Conservation (phyloP, 2,797 vertebrate genomes). For the Tapera naevia region DNA sequence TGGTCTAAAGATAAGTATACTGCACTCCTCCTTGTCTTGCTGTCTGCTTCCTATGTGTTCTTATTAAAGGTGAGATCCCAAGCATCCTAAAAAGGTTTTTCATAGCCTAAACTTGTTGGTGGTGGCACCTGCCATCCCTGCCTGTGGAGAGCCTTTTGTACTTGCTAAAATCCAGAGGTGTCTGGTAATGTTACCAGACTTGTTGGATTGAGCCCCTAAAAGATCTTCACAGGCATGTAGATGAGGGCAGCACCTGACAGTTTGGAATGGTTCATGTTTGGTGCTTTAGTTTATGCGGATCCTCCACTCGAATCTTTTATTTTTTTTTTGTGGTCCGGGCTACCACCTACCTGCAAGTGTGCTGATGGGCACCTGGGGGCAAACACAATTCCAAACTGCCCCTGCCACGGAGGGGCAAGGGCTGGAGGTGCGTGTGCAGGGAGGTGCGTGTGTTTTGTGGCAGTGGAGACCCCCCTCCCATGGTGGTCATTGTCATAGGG, state of each 20-base stretch:
- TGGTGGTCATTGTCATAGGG: background rate
- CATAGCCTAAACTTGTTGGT: background rate
- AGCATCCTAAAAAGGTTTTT: background rate
- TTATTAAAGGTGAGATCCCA: background rate
- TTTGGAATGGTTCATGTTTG: background rate
- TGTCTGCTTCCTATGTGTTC: background rate
- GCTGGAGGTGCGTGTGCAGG: background rate
- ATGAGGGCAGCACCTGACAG: background rate
- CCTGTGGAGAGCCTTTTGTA: background rate
- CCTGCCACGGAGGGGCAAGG: background rate
- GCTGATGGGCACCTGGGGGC: too few relatives aligned
- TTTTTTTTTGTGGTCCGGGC: background rate
- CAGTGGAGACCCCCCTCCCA: background rate
- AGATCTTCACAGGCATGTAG: background rate
- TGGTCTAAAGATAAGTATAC: background rate
- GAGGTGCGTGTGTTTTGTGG: background rate
- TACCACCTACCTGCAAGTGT: background rate
- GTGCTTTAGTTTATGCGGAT: background rate
- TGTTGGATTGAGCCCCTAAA: accelerated
- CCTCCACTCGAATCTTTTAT: background rate
- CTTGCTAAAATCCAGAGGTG: background rate
- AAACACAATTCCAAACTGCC: background rate
- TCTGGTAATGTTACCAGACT: background rate
- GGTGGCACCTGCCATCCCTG: background rate
- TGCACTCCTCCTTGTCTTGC: background rate